phyloP scores from a whole-genome alignment of 2,888 invertebrate species.

The Ennomos quercinarius region DNA sequence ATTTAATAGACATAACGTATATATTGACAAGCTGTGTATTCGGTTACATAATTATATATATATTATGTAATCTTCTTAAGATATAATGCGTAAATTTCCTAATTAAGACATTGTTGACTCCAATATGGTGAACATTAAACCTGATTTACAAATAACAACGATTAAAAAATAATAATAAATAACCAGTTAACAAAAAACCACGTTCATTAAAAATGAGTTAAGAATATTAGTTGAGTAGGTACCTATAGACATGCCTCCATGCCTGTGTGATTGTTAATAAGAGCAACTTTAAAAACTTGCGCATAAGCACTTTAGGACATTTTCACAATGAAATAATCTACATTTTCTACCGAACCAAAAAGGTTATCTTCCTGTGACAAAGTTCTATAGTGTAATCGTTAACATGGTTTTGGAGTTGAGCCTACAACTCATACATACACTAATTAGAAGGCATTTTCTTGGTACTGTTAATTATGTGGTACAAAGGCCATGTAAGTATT shows the following conservation, averaged over 20 bases:
- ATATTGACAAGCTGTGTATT: no score
- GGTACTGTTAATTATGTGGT: constrained; percentile 28
- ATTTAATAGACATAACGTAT: no score
- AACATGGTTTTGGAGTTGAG: not conserved
- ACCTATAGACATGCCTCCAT: constrained; percentile 1
- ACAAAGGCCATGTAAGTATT: constrained; percentile 22
- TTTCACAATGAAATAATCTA: not conserved
- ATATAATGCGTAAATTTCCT: no score
- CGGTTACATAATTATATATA: no score
- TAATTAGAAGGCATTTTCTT: constrained; percentile 30
- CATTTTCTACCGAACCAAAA: not conserved
- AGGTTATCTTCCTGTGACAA: not conserved
- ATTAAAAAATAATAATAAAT: constrained; percentile 23
- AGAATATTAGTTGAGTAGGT: not conserved
- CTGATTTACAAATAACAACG: constrained; percentile 16
- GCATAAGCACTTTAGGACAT: not conserved
- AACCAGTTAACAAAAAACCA: constrained; percentile 11
- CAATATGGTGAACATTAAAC: no score
- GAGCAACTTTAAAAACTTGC: constrained; percentile 7
- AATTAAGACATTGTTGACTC: no score
- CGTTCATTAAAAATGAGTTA: constrained; percentile 25
- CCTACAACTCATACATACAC: constrained; percentile 16
- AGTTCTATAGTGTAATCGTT: constrained; percentile 1
- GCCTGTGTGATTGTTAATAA: constrained; percentile 15
- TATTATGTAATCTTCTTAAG: no score